These are phyloP conservation scores for Oryzias curvinotus DNA, from an alignment of 2,113 vertebrate species.

Conservation along the genomic window DNA sequence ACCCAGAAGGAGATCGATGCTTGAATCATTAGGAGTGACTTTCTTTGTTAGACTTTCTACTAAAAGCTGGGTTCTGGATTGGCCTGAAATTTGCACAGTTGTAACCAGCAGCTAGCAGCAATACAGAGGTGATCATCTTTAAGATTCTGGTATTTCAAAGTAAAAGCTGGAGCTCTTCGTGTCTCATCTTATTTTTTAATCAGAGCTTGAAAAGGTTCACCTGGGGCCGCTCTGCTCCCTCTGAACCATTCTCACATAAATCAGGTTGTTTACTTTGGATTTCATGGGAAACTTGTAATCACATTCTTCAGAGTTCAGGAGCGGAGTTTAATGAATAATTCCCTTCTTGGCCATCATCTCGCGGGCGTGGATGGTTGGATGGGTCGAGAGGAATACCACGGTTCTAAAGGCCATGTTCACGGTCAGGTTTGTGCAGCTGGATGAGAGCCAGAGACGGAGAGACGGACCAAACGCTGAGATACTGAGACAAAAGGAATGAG, in stretches of 20 bases:
- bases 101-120: neutral
- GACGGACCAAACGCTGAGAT: slow-evolving; percentile 23
- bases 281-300: slow-evolving; percentile 1
- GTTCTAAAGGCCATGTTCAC: slow-evolving; percentile 33
- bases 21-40: neutral
- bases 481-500: slow-evolving; percentile 22
- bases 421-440: slow-evolving; percentile 28
- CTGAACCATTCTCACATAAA: neutral
- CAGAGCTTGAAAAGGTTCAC: neutral
- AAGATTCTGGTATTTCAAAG: neutral
- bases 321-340: slow-evolving; percentile 23
- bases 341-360: slow-evolving; percentile 19
- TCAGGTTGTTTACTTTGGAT: neutral
- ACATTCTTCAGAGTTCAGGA: slow-evolving; percentile 11
- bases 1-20: no score
- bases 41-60: neutral
- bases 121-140: neutral
- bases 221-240: neutral
- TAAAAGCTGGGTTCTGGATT: neutral
- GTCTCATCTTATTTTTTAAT: neutral
- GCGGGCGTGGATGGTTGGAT: slow-evolving; percentile 22
- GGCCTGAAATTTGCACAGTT: neutral
- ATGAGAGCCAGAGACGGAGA: neutral
- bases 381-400: slow-evolving; percentile 39
- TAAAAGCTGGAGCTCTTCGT: neutral